Evolutionary conservation across 1,140 invertebrate genomes (phyloP), one percentile per base, ranked within the genome.

Genomic region (Odontomachus brunneus): DNA sequence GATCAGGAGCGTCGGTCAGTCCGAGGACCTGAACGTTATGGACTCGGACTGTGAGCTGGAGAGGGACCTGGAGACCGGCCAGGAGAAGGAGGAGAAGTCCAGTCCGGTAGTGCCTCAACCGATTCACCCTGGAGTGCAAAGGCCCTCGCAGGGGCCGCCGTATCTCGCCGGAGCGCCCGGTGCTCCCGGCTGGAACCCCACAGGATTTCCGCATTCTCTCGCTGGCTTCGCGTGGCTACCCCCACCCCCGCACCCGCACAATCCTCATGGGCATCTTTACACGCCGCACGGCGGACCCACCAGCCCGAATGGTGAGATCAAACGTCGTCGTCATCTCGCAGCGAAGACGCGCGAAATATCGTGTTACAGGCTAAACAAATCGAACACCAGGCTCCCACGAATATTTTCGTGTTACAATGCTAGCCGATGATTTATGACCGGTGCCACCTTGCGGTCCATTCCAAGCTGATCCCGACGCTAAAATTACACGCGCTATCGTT

Each of bases 21-120:
- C 92, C 19, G 94, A 94, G 76, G 94, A 94, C 80, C 87, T 94
- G 4, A 94, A 94, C 83, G 94, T 94, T 26, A 93, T 94, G 92
- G 94, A 94, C 82, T 94, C 94, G 84, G 94, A 94, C 66, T 92
- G 90, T 76, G 93, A 94, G 72, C 62, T 92, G 62, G 92, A 94
- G 72, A 89, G 90, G 73, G 93, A 93, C 24, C 59, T 90, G 29
- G 92, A 92, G 44, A 26, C 62, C 22, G 65, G 66, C 48, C 84
- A 84, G 76, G 66, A 89, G 88, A 91, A 93, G 67, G 93, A 94
- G 80, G 92, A 93, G 82, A 94, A 94, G 66, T 92, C 93, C 15
- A 93, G 93, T 66, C 93, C 93, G 44, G 90, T 94, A 78, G 91
- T 94, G 84, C 94, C 93, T 59, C 94, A 94, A 66, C 94, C 94